Evolutionary conservation across 2,888 invertebrate species (phyloP).

Genomic region (Lampropteryx suffumata): DNA sequence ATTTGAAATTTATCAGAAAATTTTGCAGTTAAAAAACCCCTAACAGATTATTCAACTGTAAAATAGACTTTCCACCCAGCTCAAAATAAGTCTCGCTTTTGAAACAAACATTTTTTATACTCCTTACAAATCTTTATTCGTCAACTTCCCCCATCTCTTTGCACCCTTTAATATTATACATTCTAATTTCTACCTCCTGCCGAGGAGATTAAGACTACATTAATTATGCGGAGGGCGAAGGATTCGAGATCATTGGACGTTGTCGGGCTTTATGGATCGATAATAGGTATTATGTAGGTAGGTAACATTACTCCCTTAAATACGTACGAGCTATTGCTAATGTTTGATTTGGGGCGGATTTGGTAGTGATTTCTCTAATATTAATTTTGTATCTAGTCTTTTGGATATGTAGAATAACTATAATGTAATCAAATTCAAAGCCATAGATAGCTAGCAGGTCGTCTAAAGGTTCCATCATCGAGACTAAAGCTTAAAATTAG

Average conservation of each 20-base stretch:
- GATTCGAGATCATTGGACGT: slow-evolving; percentile 9
- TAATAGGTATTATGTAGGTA: background rate
- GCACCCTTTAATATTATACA: slow-evolving; percentile 11
- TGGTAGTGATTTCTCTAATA: too few species aligned
- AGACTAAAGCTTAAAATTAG: too few species aligned
- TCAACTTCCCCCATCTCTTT: slow-evolving; percentile 14
- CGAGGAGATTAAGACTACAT: slow-evolving; percentile 10
- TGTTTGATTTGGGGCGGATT: too few species aligned
- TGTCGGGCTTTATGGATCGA: slow-evolving; percentile 1
- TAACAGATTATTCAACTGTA: background rate
- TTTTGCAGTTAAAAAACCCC: too few species aligned
- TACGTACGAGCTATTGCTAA: too few species aligned
- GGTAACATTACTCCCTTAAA: too few species aligned
- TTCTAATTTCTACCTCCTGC: slow-evolving; percentile 14
- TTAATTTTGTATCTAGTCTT: too few species aligned
- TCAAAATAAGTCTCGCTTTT: background rate
- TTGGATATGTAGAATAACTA: too few species aligned
- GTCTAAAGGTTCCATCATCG: too few species aligned
- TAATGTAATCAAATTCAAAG: too few species aligned
- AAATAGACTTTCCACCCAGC: background rate
- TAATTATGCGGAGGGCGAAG: slow-evolving; percentile 12
- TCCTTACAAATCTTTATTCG: slow-evolving; percentile 11
- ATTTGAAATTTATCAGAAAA: too few species aligned
- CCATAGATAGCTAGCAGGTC: too few species aligned
- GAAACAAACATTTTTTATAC: slow-evolving; percentile 1